Evolutionary conservation across 2,113 vertebrate genomes (phyloP).

Genomic region (Hippocampus comes): DNA sequence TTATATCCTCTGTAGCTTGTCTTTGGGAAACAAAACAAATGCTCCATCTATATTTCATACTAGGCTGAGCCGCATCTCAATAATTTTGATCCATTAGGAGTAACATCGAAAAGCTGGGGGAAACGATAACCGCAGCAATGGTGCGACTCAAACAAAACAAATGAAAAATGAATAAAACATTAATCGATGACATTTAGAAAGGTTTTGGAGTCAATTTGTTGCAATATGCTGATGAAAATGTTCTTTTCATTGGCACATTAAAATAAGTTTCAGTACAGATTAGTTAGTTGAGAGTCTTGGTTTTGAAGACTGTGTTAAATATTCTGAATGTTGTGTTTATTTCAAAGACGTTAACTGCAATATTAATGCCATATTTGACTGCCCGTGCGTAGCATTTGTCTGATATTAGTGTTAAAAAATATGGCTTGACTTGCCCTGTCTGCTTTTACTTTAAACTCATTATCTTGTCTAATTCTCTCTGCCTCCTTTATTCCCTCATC

Average conservation of each 20-base stretch:
- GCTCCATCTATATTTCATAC: slow-evolving; percentile 43
- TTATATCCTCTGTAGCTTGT: slow-evolving; percentile 13
- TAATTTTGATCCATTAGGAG: slow-evolving; percentile 22
- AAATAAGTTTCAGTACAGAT: slow-evolving; percentile 30
- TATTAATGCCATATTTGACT: slow-evolving; percentile 62
- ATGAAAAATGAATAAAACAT: slow-evolving; percentile 35
- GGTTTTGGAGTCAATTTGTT: slow-evolving; percentile 26
- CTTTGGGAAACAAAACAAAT: slow-evolving; percentile 33
- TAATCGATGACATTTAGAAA: slow-evolving; percentile 26
- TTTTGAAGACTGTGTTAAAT: slow-evolving; percentile 45
- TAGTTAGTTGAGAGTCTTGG: slow-evolving; percentile 32
- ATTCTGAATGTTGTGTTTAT: slow-evolving; percentile 55
- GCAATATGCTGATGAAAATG: slow-evolving; percentile 18
- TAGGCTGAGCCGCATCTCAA: slow-evolving; percentile 7
- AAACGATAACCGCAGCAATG: neutral
- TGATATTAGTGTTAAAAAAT: slow-evolving; percentile 58
- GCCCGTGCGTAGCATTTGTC: slow-evolving; percentile 47
- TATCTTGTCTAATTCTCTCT: slow-evolving; percentile 70
- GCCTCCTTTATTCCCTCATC: slow-evolving; percentile 67
- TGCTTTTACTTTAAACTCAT: slow-evolving; percentile 67
- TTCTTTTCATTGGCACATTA: slow-evolving; percentile 15
- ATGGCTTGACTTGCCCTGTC: slow-evolving; percentile 53
- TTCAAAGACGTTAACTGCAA: slow-evolving; percentile 67
- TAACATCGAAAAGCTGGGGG: slow-evolving; percentile 14
- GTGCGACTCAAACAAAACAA: slow-evolving; percentile 11